phyloP scores from a whole-genome alignment of 2,797 vertebrate species.

The Coreius guichenoti region DNA sequence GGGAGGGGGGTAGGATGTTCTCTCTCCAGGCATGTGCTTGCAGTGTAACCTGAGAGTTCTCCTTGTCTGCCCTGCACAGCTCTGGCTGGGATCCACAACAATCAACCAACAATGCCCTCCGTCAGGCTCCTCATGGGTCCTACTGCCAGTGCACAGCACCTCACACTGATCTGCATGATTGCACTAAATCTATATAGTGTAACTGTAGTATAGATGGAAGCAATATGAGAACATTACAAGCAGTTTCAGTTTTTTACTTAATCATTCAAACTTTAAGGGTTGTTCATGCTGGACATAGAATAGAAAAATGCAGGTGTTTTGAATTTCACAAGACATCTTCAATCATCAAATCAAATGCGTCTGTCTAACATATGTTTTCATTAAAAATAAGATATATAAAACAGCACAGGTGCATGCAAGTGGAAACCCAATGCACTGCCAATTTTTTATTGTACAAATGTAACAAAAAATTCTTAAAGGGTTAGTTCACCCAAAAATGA shows the following conservation, averaged over 20 bases:
- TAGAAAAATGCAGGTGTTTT: background rate
- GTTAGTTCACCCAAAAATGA: too few relatives aligned
- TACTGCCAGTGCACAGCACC: slow-evolving; percentile 61
- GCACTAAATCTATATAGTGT: background rate
- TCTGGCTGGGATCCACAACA: slow-evolving; percentile 73
- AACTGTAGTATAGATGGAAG: background rate
- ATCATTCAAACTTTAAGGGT: background rate
- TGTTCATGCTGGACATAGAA: background rate
- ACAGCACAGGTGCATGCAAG: background rate
- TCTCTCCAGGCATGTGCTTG: slow-evolving; percentile 74
- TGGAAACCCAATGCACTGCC: background rate
- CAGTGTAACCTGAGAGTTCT: slow-evolving; percentile 83
- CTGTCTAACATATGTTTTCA: background rate
- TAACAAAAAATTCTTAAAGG: background rate
- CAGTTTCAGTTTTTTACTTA: background rate
- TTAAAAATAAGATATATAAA: background rate
- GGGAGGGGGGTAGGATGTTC: slow-evolving; percentile 37
- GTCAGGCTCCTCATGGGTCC: slow-evolving; percentile 71
- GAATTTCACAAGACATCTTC: background rate
- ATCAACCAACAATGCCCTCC: slow-evolving; percentile 65
- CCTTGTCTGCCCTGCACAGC: slow-evolving; percentile 75
- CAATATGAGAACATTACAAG: background rate
- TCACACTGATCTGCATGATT: background rate
- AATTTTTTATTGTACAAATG: background rate
- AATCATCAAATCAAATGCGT: background rate